Evolutionary conservation across 2,888 invertebrate species (phyloP).

Genomic region (Calameuta filiformis): DNA sequence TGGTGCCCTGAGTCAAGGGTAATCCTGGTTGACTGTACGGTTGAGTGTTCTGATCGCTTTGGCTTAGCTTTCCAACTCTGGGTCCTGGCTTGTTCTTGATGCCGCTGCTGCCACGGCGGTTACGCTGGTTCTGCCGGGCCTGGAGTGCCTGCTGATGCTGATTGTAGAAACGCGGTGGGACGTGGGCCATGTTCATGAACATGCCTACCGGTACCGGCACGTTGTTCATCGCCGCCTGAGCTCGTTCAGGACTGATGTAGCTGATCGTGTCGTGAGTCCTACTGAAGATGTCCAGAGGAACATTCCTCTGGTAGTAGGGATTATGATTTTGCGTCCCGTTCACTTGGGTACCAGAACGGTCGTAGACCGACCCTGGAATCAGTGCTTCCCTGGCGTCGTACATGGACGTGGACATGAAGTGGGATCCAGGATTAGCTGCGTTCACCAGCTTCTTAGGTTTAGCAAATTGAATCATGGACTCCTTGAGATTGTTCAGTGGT

Average conservation of each 20-base stretch:
- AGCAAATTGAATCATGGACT: conserved; percentile 95
- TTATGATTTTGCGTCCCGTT: conserved; percentile 60
- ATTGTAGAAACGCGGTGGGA: conserved; percentile 81
- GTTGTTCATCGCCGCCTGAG: conserved; percentile 79
- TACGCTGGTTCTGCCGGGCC: conserved; percentile 68
- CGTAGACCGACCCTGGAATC: conserved; percentile 93
- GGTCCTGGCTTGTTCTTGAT: conserved; percentile 47
- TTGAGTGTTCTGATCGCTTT: conserved; percentile 80
- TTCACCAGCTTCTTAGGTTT: conserved; percentile 97
- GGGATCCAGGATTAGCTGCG: conserved; percentile 93
- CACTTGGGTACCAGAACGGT: conserved; percentile 72
- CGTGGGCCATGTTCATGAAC: conserved; percentile 90
- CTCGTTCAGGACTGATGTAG: conserved; percentile 89
- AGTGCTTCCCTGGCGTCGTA: conserved; percentile 96
- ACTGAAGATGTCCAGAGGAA: conserved; percentile 73
- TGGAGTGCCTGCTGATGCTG: conserved; percentile 78
- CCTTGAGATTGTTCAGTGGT: conserved; percentile 95
- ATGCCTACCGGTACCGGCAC: conserved; percentile 94
- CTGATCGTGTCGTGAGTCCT: conserved; percentile 90
- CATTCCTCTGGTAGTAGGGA: conserved; percentile 64
- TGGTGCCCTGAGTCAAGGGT: conserved; percentile 66
- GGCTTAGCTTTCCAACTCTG: conserved; percentile 67
- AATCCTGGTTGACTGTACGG: conserved; percentile 71
- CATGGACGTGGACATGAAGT: conserved; percentile 98
- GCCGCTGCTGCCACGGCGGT: conserved; percentile 43